phyloP scores from a whole-genome alignment of 1,140 invertebrate genomes.

The Lysiphlebus fabarum region DNA sequence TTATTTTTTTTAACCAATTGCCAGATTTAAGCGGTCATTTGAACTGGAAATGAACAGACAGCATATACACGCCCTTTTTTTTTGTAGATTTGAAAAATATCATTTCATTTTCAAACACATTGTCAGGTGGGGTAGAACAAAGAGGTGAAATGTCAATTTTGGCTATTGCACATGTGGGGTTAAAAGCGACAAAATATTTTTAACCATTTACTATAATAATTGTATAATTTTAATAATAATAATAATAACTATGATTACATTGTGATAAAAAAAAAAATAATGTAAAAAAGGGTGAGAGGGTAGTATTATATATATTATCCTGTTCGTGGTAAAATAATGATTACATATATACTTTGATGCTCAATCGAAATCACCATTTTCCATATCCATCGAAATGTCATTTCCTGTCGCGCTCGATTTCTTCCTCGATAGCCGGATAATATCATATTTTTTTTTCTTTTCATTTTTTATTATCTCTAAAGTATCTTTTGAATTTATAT shows the following conservation, averaged over 20 bases:
- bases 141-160: too few species aligned
- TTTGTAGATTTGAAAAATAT: constrained; percentile 42
- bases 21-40: constrained; percentile 22
- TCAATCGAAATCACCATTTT: neutral
- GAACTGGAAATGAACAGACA: constrained; percentile 32
- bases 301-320: too few species aligned
- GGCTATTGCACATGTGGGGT: too few species aligned
- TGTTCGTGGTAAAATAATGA: too few species aligned
- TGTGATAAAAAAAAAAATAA: too few species aligned
- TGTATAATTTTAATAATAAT: too few species aligned
- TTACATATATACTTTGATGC: too few species aligned
- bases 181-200: too few species aligned
- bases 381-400: neutral
- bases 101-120: neutral
- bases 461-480: neutral
- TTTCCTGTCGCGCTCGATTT: constrained; percentile 21
- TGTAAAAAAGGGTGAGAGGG: too few species aligned
- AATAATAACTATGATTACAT: too few species aligned
- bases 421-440: constrained; percentile 17
- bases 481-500: too few species aligned
- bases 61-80: constrained; percentile 14
- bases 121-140: neutral
- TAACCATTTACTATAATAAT: too few species aligned
- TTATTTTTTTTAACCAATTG: neutral
- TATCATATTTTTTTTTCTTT: constrained; percentile 7